These are phyloP conservation scores for Mormyrus proboscirostris DNA, from an alignment of 2,797 vertebrate genomes.

Conservation along the genomic window DNA sequence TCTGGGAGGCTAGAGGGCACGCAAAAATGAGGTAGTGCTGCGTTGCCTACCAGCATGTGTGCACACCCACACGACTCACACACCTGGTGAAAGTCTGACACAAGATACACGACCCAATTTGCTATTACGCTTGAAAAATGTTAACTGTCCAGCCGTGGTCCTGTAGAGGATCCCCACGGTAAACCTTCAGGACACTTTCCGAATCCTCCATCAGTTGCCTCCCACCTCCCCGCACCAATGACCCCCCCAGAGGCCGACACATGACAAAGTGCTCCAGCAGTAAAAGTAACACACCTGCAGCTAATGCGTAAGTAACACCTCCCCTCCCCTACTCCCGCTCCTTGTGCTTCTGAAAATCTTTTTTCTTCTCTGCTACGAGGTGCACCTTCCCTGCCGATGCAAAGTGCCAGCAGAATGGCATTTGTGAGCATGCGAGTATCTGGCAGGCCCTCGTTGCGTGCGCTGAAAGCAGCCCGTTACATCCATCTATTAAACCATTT, in stretches of 20 bases:
- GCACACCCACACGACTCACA: neutral
- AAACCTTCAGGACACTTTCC: neutral
- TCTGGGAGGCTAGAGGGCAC: neutral
- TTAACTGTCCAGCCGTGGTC: neutral
- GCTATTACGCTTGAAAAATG: neutral
- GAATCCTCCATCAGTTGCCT: neutral
- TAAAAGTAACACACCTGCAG: constrained; percentile 1
- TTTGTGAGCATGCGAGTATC: neutral
- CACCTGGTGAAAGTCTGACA: neutral
- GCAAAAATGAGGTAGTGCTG: neutral
- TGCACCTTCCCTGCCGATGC: neutral
- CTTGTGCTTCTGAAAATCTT: neutral
- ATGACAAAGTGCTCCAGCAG: neutral
- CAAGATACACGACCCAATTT: constrained; percentile 5
- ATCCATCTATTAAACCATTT: neutral
- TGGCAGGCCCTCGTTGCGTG: neutral
- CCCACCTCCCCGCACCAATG: neutral
- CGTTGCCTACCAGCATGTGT: neutral
- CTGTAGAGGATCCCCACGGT: neutral
- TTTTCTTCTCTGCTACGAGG: neutral
- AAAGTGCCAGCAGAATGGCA: neutral
- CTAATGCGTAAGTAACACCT: neutral
- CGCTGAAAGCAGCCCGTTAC: neutral
- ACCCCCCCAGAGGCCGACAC: neutral
- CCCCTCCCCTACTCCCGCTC: neutral